Percentiles rank a stretch among this genome's conserved stretches.
phyloP scores from a whole-genome alignment of 2,113 vertebrate genomes.

The Tachysurus vachellii region DNA sequence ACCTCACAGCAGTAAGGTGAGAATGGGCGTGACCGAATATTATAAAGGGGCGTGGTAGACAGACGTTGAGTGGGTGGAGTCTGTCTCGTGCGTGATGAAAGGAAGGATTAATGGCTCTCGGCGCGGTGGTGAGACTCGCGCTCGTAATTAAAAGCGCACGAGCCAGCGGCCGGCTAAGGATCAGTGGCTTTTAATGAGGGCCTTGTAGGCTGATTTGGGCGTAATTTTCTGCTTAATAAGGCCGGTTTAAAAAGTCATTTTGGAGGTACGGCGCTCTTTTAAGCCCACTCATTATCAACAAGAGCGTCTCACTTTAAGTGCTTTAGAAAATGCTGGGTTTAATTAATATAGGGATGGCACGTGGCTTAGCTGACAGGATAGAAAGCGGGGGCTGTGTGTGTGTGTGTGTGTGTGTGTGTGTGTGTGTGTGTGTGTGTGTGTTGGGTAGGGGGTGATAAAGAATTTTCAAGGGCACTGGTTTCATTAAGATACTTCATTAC shows the following conservation, averaged over 20 bases:
- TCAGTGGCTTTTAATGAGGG: constrained; percentile 92
- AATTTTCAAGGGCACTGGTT: constrained; percentile 91
- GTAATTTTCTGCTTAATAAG: constrained; percentile 95
- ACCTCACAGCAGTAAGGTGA: not conserved
- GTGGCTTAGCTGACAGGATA: constrained; percentile 82
- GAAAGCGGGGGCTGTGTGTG: constrained; percentile 46
- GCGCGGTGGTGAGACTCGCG: constrained; percentile 79
- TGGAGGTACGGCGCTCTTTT: constrained; percentile 84
- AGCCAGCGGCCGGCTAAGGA: constrained; percentile 84
- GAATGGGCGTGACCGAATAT: not conserved
- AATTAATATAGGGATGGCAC: constrained; percentile 84
- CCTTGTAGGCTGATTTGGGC: constrained; percentile 89
- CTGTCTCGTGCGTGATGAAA: constrained; percentile 74
- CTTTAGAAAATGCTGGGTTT: constrained; percentile 84
- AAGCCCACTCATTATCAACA: constrained; percentile 89
- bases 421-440: too few species aligned
- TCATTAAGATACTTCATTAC: constrained; percentile 87
- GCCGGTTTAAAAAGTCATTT: constrained; percentile 91
- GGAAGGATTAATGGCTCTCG: constrained; percentile 93
- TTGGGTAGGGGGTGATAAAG: constrained; percentile 76
- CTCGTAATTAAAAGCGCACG: constrained; percentile 90
- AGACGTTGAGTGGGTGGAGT: constrained; percentile 58
- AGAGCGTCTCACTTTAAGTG: constrained; percentile 82
- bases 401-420: constrained; percentile 44
- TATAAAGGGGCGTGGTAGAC: not conserved